Percentiles rank a stretch among this genome's conserved stretches.
Evolutionary conservation across 1,140 invertebrate species (phyloP).

Genomic region (Sycobia sp.): DNA sequence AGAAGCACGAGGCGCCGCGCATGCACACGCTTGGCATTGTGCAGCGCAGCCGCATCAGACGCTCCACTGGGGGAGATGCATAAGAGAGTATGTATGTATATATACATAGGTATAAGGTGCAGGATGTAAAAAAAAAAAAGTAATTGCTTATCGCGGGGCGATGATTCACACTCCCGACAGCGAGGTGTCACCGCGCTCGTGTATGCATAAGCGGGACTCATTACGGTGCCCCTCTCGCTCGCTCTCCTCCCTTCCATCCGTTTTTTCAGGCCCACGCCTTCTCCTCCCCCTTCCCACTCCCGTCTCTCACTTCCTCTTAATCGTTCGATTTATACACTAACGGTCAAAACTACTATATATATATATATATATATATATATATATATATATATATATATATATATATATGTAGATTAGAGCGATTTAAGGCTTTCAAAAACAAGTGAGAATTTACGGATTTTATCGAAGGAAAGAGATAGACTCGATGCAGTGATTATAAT

Average conservation of each 20-base stretch:
- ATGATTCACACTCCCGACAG: conserved; percentile 51
- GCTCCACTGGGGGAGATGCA: conserved; percentile 25
- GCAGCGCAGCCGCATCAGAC: too few species aligned
- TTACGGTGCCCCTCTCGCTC: conserved; percentile 43
- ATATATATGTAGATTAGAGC: too few species aligned
- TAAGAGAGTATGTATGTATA: conserved; percentile 5
- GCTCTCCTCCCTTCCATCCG: conserved; percentile 29
- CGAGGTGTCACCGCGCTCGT: conserved; percentile 51
- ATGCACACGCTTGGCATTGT: conserved; percentile 48
- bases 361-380: too few species aligned
- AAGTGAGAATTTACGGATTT: too few species aligned
- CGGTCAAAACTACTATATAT: conserved; percentile 20
- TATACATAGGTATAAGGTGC: background rate
- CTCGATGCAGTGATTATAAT: too few species aligned
- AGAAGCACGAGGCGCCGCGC: conserved; percentile 27
- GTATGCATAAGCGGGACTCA: conserved; percentile 54
- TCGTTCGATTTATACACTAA: conserved; percentile 21
- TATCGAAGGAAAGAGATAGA: too few species aligned
- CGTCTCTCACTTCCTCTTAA: too few species aligned
- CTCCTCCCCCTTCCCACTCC: too few species aligned
- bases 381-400: too few species aligned
- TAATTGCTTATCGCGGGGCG: conserved; percentile 43
- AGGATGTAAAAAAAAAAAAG: background rate
- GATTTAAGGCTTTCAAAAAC: too few species aligned
- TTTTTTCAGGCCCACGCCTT: conserved; percentile 42